Conservation (phyloP, 2,888 invertebrate species). For the Pheosia tremula region DNA sequence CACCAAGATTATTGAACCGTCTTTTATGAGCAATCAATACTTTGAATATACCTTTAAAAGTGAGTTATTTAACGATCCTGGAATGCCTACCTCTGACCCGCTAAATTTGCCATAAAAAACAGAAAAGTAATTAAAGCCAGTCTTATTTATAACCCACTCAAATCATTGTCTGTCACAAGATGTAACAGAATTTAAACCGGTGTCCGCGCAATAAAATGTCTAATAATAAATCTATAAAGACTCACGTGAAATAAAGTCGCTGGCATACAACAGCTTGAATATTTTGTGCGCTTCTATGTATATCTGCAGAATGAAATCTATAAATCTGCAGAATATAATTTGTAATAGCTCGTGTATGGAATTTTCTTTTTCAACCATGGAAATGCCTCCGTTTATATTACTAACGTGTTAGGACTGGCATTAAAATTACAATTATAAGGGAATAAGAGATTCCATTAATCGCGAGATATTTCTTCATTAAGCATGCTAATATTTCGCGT, state of each 20-base stretch:
- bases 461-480: not conserved
- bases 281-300: not conserved
- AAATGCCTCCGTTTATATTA: no score
- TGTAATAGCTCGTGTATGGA: no score
- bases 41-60: no score
- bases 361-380: no score
- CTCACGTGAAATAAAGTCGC: not conserved
- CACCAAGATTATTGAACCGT: no score
- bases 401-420: no score
- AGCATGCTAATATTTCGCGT: not conserved
- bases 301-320: no score
- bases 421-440: not conserved
- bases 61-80: no score
- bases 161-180: conserved; percentile 5
- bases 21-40: no score
- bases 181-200: not conserved
- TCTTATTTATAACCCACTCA: not conserved
- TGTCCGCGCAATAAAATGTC: not conserved
- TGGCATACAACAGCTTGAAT: not conserved
- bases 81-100: no score
- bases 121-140: not conserved
- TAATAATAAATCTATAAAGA: conserved; percentile 1
- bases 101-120: no score
- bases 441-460: not conserved
- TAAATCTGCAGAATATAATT: no score